Base-by-base conservation (phyloP, 2,113 vertebrate genomes). In the Parotia lawesii region DNA sequence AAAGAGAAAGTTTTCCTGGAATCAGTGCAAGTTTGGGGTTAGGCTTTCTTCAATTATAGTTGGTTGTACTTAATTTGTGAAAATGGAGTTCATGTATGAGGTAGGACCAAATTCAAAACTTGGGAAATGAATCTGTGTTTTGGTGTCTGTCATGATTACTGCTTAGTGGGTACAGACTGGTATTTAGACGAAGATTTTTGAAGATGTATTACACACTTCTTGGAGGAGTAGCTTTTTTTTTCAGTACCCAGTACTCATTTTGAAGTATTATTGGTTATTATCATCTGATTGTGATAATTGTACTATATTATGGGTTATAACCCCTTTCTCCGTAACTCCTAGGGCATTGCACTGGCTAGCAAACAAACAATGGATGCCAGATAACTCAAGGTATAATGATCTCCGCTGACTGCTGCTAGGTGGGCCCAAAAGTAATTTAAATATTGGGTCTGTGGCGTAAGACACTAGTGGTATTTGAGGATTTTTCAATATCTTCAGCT, bases 1-100 rank as follows among this genome's bases (percentile, higher is more conserved):
- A 65, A 69, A 87, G 29, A 94, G 35, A 90, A 76, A 38, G n/a
- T 73, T 94, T 91, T 94, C 60, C 56, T 90, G 75, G 75, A 88
- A 70, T 86, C 38, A 31, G 24, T 85, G 27, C 51, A 93, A 85
- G 38, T 83, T 77, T 93, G 69, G 47, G 35, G 50, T 80, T 85
- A 69, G 54, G 17, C 28, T 87, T 91, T 90, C 45, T 87, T 75
- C 67, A 35, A 0, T 57, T 50, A 17, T 15, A 33, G 40, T 31
- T 64, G 23, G 10, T 87, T 69, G 76, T 72, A 27, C 24, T 78
- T 81, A 37, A 50, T 89, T 85, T 89, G 64, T 93, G 35, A 64
- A 71, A 78, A 83, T 13, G n/a, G 24, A 50, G 29, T 28, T 87
- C 8, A 6, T 53, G 17, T 70, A 19, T 38, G 47, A 85, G 25